Percentiles rank a stretch among this genome's conserved stretches.
Conservation (phyloP, 2,888 invertebrate species). For the Erebia epiphron region DNA sequence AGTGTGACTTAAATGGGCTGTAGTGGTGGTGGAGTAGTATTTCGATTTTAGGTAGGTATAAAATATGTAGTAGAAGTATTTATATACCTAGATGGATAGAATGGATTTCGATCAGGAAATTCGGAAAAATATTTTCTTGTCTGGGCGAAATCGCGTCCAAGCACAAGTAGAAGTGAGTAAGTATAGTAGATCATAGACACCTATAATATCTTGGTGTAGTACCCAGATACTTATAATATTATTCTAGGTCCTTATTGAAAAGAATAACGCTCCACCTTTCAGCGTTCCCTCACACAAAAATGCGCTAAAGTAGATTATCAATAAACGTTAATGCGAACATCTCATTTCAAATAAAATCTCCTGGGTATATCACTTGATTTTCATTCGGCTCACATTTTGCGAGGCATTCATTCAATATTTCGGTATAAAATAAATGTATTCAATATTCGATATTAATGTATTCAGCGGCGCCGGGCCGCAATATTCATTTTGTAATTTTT, state of each 20-base stretch:
- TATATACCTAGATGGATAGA: no score
- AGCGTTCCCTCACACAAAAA: conserved; percentile 32
- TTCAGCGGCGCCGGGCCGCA: conserved; percentile 73
- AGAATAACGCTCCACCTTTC: conserved; percentile 30
- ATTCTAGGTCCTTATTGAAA: conserved; percentile 8
- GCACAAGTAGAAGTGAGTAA: no score
- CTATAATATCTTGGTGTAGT: no score
- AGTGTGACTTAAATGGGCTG: no score
- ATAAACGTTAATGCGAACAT: conserved; percentile 60
- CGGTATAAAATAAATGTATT: conserved; percentile 76
- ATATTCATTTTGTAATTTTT: conserved; percentile 84
- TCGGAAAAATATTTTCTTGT: no score
- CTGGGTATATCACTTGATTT: conserved; percentile 64
- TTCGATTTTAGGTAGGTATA: no score
- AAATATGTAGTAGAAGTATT: no score
- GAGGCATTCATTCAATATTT: conserved; percentile 74
- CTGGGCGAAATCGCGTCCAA: neutral
- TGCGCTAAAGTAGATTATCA: conserved; percentile 52
- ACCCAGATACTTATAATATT: neutral
- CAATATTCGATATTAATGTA: conserved; percentile 83
- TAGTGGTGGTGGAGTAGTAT: no score
- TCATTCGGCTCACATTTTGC: conserved; percentile 64
- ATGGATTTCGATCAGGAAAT: no score
- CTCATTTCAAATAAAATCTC: conserved; percentile 69
- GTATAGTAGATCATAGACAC: neutral